Percentiles rank a stretch among this genome's conserved stretches.
phyloP scores from a whole-genome alignment of 2,113 vertebrate species.

The Apistogramma diplotaenia region DNA sequence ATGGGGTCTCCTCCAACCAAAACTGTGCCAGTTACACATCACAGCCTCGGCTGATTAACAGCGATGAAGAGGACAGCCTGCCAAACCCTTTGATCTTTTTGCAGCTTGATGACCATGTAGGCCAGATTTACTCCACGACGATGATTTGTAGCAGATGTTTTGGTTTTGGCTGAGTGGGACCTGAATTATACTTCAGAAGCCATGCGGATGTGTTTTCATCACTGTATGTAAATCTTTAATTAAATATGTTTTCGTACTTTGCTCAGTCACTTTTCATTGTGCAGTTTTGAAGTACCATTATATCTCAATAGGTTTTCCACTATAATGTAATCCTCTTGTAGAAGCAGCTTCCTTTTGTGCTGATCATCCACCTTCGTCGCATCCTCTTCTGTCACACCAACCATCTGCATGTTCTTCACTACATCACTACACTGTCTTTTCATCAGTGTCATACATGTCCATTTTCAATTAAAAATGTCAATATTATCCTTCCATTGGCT shows the following conservation, averaged over 20 bases:
- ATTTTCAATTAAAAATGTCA: not conserved
- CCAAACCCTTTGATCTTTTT: not conserved
- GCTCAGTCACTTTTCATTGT: not conserved
- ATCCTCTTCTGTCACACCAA: not conserved
- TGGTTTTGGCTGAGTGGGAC: not conserved
- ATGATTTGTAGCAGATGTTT: not conserved
- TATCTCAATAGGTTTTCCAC: not conserved
- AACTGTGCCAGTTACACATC: slow-evolving; percentile 45
- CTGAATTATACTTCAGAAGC: not conserved
- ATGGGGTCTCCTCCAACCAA: slow-evolving; percentile 18
- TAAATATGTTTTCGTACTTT: slow-evolving; percentile 39
- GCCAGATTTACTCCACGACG: not conserved
- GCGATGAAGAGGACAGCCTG: not conserved
- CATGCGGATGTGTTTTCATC: slow-evolving; percentile 14
- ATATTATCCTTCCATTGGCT: not conserved
- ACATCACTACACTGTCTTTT: not conserved
- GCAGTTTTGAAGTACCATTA: accelerated
- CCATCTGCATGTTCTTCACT: not conserved
- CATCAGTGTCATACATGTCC: not conserved
- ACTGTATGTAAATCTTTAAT: slow-evolving; percentile 33
- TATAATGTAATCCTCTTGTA: not conserved
- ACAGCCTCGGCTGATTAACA: slow-evolving; percentile 7
- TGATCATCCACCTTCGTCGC: not conserved
- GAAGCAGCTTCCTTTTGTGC: not conserved
- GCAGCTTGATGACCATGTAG: not conserved